These are phyloP conservation scores for Sinopyrophorus schimmeli DNA, from an alignment of 2,888 invertebrate species.

Conservation along the genomic window DNA sequence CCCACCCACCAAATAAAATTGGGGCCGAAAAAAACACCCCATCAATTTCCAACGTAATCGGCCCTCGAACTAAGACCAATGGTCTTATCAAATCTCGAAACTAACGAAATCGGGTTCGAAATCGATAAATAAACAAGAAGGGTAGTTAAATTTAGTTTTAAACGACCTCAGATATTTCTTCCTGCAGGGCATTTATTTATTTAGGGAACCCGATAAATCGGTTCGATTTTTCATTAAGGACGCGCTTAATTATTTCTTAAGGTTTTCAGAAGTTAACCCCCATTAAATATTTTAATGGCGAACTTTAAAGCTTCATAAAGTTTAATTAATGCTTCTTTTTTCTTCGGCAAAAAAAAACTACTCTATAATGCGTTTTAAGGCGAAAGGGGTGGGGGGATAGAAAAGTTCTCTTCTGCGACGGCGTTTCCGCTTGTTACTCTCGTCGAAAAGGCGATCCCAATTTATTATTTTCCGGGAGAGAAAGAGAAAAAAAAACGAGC, in stretches of 20 bases:
- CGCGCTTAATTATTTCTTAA: not conserved
- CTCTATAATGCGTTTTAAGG: conserved; percentile 1
- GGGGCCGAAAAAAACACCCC: no score
- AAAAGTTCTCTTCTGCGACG: not conserved
- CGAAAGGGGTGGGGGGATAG: not conserved
- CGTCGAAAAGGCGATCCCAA: not conserved
- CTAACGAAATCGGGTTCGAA: conserved; percentile 7
- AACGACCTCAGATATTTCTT: conserved; percentile 5
- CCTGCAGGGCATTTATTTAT: conserved; percentile 9
- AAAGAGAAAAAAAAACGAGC: no score
- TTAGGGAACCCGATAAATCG: conserved; percentile 1
- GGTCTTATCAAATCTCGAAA: no score
- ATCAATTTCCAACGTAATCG: no score
- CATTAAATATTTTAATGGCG: not conserved
- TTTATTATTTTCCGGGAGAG: conserved; percentile 6
- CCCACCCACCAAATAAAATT: no score
- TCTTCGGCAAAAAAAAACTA: not conserved
- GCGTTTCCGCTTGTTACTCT: conserved; percentile 3
- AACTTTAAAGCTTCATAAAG: not conserved
- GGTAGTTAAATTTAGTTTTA: conserved; percentile 7
- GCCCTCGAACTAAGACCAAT: no score
- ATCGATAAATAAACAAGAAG: conserved; percentile 18
- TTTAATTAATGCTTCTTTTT: conserved; percentile 1
- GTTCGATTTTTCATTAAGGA: not conserved
- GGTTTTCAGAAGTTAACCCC: not conserved